Evolutionary conservation across 2,888 invertebrate species (phyloP).

Genomic region (Rhaphigaster nebulosa): DNA sequence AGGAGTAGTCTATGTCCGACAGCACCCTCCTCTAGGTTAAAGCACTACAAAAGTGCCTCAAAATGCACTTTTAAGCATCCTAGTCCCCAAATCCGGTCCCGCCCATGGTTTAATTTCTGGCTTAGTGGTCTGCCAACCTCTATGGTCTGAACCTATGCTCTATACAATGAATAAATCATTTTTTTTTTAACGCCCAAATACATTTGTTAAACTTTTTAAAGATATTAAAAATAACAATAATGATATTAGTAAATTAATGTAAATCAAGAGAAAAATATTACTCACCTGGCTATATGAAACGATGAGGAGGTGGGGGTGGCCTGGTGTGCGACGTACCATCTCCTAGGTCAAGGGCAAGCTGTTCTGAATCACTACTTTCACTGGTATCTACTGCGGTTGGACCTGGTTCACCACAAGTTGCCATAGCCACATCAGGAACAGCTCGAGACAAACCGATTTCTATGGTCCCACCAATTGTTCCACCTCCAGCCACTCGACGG

Average conservation of each 20-base stretch:
- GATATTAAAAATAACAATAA: too few relatives aligned
- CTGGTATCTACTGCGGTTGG: slow-evolving; percentile 69
- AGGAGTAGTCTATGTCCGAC: too few relatives aligned
- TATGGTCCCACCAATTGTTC: slow-evolving; percentile 38
- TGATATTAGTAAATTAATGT: background rate
- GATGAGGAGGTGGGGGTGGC: slow-evolving; percentile 66
- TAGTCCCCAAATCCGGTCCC: too few relatives aligned
- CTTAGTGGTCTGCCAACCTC: too few relatives aligned
- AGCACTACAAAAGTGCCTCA: too few relatives aligned
- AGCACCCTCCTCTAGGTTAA: too few relatives aligned
- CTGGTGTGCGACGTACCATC: slow-evolving; percentile 75
- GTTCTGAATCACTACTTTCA: slow-evolving; percentile 67
- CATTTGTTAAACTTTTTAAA: too few relatives aligned
- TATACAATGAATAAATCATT: too few relatives aligned
- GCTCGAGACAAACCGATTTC: slow-evolving; percentile 78
- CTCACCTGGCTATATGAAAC: slow-evolving; percentile 66
- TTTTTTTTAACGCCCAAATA: too few relatives aligned
- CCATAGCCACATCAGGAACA: slow-evolving; percentile 95
- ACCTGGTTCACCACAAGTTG: slow-evolving; percentile 73
- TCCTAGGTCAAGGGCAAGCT: slow-evolving; percentile 86
- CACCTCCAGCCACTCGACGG: slow-evolving; percentile 47
- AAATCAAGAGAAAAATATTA: background rate
- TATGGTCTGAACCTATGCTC: too few relatives aligned
- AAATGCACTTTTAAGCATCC: too few relatives aligned
- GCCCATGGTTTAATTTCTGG: too few relatives aligned